Conservation (phyloP, 2,888 invertebrate genomes). For the Dolichopus griseipennis region DNA sequence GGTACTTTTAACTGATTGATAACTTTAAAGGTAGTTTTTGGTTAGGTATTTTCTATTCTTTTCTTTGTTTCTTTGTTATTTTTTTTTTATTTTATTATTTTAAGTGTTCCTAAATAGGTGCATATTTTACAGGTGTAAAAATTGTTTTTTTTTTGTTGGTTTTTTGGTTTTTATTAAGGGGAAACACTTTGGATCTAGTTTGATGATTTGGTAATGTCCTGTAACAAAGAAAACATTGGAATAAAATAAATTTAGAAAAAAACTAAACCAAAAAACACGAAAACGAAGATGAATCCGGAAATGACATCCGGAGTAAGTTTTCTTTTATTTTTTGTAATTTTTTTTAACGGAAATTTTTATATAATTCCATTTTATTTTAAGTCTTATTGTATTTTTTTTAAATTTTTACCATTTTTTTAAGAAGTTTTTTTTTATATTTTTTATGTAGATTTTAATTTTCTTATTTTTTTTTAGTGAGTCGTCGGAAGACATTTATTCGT, state of each 20-base stretch:
- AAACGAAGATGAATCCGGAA: neutral
- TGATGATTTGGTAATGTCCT: too few relatives aligned
- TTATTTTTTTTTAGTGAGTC: neutral
- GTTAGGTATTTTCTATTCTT: slow-evolving; percentile 9
- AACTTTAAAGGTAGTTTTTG: slow-evolving; percentile 20
- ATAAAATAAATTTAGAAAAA: too few relatives aligned
- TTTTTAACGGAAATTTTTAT: neutral
- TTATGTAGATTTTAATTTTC: neutral
- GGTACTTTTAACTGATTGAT: slow-evolving; percentile 26
- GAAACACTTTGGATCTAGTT: too few relatives aligned
- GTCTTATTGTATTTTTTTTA: too few relatives aligned
- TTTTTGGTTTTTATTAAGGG: too few relatives aligned
- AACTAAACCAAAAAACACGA: neutral
- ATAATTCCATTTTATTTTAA: neutral
- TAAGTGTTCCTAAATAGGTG: neutral
- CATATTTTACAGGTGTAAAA: too few relatives aligned
- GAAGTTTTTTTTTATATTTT: too few relatives aligned
- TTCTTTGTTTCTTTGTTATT: slow-evolving; percentile 12
- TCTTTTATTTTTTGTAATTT: neutral
- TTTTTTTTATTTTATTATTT: slow-evolving; percentile 3
- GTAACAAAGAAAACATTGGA: too few relatives aligned
- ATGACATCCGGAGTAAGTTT: neutral
- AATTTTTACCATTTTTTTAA: too few relatives aligned
- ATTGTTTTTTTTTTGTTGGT: too few relatives aligned
- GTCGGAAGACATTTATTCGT: too few relatives aligned